A percentile compares a stretch with the other conserved stretches of the same genome.
Conservation (phyloP, 1,140 invertebrate genomes). For the Drosophila ambigua region DNA sequence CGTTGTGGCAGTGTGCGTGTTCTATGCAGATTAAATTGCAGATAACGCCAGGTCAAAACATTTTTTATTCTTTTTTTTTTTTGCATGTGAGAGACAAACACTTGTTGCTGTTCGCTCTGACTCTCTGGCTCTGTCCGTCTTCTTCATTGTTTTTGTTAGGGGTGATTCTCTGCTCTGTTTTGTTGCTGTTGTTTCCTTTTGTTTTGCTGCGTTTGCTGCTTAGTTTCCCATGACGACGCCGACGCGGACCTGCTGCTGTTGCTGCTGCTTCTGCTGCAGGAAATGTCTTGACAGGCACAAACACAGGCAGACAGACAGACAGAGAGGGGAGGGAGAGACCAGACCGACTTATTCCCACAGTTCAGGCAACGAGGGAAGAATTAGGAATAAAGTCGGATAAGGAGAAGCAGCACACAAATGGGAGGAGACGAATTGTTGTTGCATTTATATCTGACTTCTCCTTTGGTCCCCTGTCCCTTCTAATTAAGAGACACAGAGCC, state of each 20-base stretch:
- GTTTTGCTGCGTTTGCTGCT: conserved; percentile 29
- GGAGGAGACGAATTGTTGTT: neutral
- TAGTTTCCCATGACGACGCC: conserved; percentile 70
- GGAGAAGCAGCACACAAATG: too few species aligned
- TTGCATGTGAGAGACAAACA: conserved; percentile 37
- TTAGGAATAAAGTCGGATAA: too few species aligned
- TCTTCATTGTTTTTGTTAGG: conserved; percentile 30
- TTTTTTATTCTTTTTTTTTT: conserved; percentile 8
- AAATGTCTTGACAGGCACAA: conserved; percentile 46
- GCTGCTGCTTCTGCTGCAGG: conserved; percentile 47
- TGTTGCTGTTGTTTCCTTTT: neutral
- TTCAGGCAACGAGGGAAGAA: conserved; percentile 21
- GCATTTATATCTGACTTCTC: neutral
- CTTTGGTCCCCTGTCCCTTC: conserved; percentile 6
- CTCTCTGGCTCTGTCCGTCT: conserved; percentile 11
- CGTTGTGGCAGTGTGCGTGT: neutral
- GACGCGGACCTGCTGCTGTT: too few species aligned
- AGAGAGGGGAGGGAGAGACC: neutral
- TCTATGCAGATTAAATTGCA: conserved; percentile 48
- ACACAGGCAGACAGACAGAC: conserved; percentile 17
- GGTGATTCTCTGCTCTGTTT: conserved; percentile 16
- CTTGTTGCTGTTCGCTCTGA: neutral
- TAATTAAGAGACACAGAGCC: conserved; percentile 26
- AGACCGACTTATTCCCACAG: neutral
- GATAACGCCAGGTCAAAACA: conserved; percentile 35